A percentile compares a stretch with the other conserved stretches of the same genome.
phyloP scores from a whole-genome alignment of 2,113 vertebrate genomes.

The Tenebrosternarchus preto region DNA sequence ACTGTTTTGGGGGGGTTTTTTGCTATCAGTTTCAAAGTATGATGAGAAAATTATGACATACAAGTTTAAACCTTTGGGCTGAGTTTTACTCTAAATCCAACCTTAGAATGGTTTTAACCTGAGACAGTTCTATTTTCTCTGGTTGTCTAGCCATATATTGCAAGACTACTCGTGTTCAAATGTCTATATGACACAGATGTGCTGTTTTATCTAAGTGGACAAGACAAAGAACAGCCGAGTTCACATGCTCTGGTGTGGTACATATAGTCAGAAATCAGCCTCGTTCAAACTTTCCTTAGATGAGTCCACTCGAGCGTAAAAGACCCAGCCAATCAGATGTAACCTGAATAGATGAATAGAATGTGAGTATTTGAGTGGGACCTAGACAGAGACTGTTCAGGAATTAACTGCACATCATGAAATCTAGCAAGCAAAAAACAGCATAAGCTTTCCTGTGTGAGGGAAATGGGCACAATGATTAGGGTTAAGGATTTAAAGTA shows the following conservation, averaged over 20 bases:
- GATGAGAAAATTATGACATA: too few species aligned
- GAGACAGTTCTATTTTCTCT: not conserved
- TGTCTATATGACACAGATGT: not conserved
- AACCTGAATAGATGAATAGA: too few species aligned
- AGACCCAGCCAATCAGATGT: not conserved
- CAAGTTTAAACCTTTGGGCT: too few species aligned
- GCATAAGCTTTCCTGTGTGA: too few species aligned
- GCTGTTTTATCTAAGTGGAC: conserved; percentile 30
- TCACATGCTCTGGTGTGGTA: not conserved
- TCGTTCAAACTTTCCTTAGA: not conserved
- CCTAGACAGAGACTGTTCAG: not conserved
- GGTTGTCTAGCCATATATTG: not conserved
- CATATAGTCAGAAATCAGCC: not conserved
- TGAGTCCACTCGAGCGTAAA: not conserved
- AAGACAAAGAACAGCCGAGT: conserved; percentile 22
- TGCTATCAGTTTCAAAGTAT: too few species aligned
- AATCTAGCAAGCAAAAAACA: too few species aligned
- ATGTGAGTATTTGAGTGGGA: not conserved
- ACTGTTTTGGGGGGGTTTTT: too few species aligned
- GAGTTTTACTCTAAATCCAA: too few species aligned
- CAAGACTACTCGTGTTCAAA: not conserved
- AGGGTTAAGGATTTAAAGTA: too few species aligned
- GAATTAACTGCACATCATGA: not conserved
- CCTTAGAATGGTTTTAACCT: not conserved
- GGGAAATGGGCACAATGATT: too few species aligned